Evolutionary conservation across 2,797 vertebrate species (phyloP).

Genomic region (Rhyacichthys aspro): DNA sequence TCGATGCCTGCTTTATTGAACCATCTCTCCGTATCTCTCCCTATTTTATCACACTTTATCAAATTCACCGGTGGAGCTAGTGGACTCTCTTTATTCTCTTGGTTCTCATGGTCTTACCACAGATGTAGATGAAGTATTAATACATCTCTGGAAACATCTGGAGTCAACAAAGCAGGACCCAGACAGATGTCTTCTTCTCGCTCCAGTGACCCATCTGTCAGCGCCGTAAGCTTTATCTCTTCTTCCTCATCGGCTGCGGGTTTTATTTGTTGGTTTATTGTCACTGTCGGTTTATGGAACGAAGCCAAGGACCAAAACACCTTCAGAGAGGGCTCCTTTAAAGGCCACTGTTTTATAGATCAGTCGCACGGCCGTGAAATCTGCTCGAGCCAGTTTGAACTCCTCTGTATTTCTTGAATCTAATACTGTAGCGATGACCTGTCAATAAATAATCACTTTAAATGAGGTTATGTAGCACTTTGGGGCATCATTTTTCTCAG

Average conservation of each 20-base stretch:
- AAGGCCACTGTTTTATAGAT: too few species aligned
- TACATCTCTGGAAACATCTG: neutral
- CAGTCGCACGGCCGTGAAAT: too few species aligned
- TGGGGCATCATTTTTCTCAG: slow-evolving; percentile 13
- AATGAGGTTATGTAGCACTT: neutral
- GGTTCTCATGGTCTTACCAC: too few species aligned
- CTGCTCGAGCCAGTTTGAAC: too few species aligned
- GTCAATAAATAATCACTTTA: neutral
- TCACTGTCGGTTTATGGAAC: slow-evolving; percentile 21
- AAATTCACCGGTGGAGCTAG: too few species aligned
- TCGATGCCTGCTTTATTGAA: too few species aligned
- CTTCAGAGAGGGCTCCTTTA: neutral
- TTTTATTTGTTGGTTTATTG: slow-evolving; percentile 10
- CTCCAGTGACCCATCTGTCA: neutral
- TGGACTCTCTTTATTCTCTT: too few species aligned
- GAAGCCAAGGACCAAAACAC: slow-evolving; percentile 29
- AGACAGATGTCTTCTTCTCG: neutral
- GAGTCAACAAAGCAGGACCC: neutral
- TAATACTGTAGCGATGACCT: neutral
- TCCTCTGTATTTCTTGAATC: neutral
- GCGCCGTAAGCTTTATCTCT: neutral
- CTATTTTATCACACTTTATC: too few species aligned
- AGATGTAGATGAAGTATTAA: too few species aligned
- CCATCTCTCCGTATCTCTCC: too few species aligned
- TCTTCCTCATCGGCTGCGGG: neutral